Conservation (phyloP, 1,140 invertebrate species). For the Drosophila pseudoananassae region DNA sequence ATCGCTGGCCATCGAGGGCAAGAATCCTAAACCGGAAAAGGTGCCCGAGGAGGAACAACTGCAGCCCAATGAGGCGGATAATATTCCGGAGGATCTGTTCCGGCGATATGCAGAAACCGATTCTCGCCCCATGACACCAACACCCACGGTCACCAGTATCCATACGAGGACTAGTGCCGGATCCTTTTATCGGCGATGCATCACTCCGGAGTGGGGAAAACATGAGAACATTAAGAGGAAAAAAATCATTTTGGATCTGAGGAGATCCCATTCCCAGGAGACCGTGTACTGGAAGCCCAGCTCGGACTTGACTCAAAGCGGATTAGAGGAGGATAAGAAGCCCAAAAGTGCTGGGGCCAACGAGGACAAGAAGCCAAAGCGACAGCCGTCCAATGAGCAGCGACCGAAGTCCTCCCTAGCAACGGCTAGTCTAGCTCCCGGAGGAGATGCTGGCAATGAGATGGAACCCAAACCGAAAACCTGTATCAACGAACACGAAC, state of each 20-base stretch:
- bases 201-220: constrained; percentile 85
- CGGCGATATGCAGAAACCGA: constrained; percentile 91
- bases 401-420: constrained; percentile 74
- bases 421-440: constrained; percentile 44
- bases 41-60: constrained; percentile 34
- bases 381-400: constrained; percentile 65
- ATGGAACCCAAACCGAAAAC: constrained; percentile 55
- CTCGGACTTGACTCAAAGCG: constrained; percentile 77
- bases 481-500: constrained; percentile 78
- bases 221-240: constrained; percentile 80
- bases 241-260: constrained; percentile 79
- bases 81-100: constrained; percentile 87
- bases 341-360: constrained; percentile 71
- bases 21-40: constrained; percentile 45
- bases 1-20: constrained; percentile 85
- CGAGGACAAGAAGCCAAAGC: constrained; percentile 68
- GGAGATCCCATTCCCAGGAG: constrained; percentile 79
- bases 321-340: constrained; percentile 67
- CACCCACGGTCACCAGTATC: constrained; percentile 88
- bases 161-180: constrained; percentile 83
- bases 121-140: constrained; percentile 90
- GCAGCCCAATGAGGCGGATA: constrained; percentile 65
- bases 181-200: constrained; percentile 84
- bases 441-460: constrained; percentile 34
- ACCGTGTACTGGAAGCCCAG: constrained; percentile 83